Percentiles rank a stretch among this genome's conserved stretches.
Evolutionary conservation across 1,140 invertebrate genomes (phyloP).

Genomic region (Pissodes strobi): DNA sequence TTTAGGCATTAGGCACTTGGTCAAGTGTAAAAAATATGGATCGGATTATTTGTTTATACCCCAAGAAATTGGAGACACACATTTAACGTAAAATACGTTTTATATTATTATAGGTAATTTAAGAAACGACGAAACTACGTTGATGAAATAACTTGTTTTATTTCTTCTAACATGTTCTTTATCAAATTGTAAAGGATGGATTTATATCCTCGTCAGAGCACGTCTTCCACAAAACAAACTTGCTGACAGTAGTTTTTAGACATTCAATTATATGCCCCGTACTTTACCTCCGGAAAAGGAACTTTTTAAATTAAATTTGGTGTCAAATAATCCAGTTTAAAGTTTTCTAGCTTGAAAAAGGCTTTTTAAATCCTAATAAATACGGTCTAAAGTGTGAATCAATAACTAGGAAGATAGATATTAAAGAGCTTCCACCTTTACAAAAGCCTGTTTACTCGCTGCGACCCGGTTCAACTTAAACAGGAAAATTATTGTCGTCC

Average conservation of each 20-base stretch:
- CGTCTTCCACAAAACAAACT: constrained; percentile 8
- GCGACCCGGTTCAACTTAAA: constrained; percentile 28
- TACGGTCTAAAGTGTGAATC: constrained; percentile 30
- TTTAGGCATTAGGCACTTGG: no score
- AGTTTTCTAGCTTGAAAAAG: neutral
- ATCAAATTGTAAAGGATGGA: neutral
- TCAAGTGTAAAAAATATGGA: no score
- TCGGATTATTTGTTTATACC: no score
- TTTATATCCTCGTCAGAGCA: neutral
- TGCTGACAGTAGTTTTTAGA: constrained; percentile 1
- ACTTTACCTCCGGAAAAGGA: constrained; percentile 1
- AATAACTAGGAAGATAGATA: constrained; percentile 34
- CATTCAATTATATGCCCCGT: constrained; percentile 2
- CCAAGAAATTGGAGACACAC: no score
- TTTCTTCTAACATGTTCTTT: constrained; percentile 3
- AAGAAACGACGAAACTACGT: no score
- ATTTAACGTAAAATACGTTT: no score
- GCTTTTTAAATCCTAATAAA: constrained; percentile 21
- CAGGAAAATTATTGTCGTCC: constrained; percentile 25
- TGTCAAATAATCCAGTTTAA: constrained; percentile 12
- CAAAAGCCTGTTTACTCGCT: constrained; percentile 34
- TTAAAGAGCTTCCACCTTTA: constrained; percentile 34
- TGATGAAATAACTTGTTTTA: neutral
- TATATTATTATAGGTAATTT: no score
- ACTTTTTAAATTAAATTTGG: constrained; percentile 22